phyloP scores from a whole-genome alignment of 2,888 invertebrate genomes.

The Caenorhabditis parvicauda region DNA sequence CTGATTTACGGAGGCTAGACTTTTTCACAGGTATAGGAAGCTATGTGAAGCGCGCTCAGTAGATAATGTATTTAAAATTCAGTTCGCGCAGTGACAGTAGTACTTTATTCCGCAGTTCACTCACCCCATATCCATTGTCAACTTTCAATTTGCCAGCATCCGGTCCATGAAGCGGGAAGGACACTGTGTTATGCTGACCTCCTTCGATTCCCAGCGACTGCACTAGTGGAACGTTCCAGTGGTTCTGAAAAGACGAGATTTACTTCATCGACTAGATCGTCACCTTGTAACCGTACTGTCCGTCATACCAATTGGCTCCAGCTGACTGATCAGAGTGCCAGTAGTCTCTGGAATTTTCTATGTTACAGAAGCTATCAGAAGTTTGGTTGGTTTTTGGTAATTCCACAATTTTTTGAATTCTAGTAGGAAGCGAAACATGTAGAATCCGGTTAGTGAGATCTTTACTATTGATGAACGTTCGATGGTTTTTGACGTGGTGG shows the following conservation, averaged over 20 bases:
- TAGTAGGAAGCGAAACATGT: too few species aligned
- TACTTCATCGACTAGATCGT: not conserved
- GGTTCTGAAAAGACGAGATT: constrained; percentile 10
- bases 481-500: too few species aligned
- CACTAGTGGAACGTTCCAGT: constrained; percentile 51
- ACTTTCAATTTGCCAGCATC: constrained; percentile 35
- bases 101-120: too few species aligned
- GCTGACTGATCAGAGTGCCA: constrained; percentile 47
- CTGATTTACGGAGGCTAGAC: too few species aligned
- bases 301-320: constrained; percentile 51
- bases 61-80: too few species aligned
- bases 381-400: not conserved
- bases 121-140: constrained; percentile 39
- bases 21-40: too few species aligned
- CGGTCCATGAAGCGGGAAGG: constrained; percentile 31
- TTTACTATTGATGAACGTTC: too few species aligned
- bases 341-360: constrained; percentile 42
- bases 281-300: constrained; percentile 44
- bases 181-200: constrained; percentile 43
- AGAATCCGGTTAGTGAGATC: too few species aligned
- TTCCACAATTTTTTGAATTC: too few species aligned
- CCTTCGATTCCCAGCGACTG: constrained; percentile 55
- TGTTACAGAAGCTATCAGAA: not conserved
- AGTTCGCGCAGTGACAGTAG: too few species aligned
- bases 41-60: too few species aligned